A percentile compares a stretch with the other conserved stretches of the same genome.
These are phyloP conservation scores for Vulpes vulpes DNA, from an alignment of 2,113 vertebrate genomes.

Conservation along the genomic window DNA sequence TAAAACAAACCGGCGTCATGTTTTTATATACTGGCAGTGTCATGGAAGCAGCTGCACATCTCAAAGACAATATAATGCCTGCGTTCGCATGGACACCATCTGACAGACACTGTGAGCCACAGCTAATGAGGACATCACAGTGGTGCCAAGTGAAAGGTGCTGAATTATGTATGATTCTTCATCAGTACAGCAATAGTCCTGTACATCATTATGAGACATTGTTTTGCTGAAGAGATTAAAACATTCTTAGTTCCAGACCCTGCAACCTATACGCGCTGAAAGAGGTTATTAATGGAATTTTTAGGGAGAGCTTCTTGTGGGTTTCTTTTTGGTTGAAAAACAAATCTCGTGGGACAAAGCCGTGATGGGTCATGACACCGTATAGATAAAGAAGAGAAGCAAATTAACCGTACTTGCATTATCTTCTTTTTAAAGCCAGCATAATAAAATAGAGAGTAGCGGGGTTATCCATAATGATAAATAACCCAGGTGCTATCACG, in stretches of 20 bases:
- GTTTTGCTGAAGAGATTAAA: slow-evolving; percentile 99
- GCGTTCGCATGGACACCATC: slow-evolving; percentile 99
- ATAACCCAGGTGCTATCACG: slow-evolving; percentile 91
- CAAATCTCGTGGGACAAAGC: slow-evolving; percentile 94
- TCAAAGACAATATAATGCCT: slow-evolving; percentile 99
- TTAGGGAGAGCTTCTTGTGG: slow-evolving; percentile 94
- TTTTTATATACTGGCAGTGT: slow-evolving; percentile 99
- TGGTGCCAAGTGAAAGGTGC: slow-evolving; percentile 99
- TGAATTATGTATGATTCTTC: slow-evolving; percentile 99
- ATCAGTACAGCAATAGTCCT: slow-evolving; percentile 99
- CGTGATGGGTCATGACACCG: slow-evolving; percentile 93
- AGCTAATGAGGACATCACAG: slow-evolving; percentile 99
- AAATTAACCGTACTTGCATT: slow-evolving; percentile 96
- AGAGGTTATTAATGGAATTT: slow-evolving; percentile 96
- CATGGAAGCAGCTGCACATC: slow-evolving; percentile 99
- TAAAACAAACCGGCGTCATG: slow-evolving; percentile 99
- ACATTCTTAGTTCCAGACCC: slow-evolving; percentile 96
- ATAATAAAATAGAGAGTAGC: slow-evolving; percentile 90
- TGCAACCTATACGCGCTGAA: slow-evolving; percentile 94
- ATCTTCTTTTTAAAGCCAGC: slow-evolving; percentile 91
- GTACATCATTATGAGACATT: slow-evolving; percentile 99
- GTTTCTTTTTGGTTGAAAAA: slow-evolving; percentile 92
- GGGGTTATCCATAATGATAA: slow-evolving; percentile 91
- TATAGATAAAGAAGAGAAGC: slow-evolving; percentile 92
- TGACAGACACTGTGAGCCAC: slow-evolving; percentile 99